A percentile compares a stretch with the other conserved stretches of the same genome.
These are phyloP conservation scores for Hyalella azteca DNA, from an alignment of 2,888 invertebrate genomes.

Conservation along the genomic window DNA sequence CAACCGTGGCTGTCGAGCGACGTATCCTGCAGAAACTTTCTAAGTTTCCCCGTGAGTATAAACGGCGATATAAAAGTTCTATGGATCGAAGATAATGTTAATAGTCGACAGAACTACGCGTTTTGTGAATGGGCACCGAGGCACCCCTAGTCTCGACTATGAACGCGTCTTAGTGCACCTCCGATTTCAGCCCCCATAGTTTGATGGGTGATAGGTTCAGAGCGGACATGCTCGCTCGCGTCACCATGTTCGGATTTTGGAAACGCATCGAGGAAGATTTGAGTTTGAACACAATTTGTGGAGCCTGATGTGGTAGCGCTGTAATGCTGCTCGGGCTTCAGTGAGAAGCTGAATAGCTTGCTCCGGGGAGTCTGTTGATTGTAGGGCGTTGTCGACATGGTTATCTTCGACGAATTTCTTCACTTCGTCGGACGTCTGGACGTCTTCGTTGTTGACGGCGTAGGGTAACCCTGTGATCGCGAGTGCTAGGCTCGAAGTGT, in stretches of 20 bases:
- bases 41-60: not conserved
- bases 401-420: not conserved
- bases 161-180: not conserved
- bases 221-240: too few species aligned
- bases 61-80: not conserved
- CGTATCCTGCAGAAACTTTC: not conserved
- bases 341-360: not conserved
- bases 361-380: not conserved
- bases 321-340: not conserved
- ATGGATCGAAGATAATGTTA: not conserved
- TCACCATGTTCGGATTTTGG: not conserved
- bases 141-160: not conserved
- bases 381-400: not conserved
- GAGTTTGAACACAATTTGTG: not conserved
- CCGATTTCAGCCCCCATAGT: not conserved
- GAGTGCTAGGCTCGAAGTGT: not conserved
- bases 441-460: not conserved
- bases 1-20: not conserved
- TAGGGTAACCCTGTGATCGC: not conserved
- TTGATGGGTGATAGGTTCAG: not conserved
- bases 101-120: not conserved
- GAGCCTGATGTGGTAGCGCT: not conserved
- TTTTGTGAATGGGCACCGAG: not conserved
- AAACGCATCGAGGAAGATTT: not conserved
- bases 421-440: not conserved